phyloP scores from a whole-genome alignment of 2,888 invertebrate genomes.

The Eutolmus rufibarbis region DNA sequence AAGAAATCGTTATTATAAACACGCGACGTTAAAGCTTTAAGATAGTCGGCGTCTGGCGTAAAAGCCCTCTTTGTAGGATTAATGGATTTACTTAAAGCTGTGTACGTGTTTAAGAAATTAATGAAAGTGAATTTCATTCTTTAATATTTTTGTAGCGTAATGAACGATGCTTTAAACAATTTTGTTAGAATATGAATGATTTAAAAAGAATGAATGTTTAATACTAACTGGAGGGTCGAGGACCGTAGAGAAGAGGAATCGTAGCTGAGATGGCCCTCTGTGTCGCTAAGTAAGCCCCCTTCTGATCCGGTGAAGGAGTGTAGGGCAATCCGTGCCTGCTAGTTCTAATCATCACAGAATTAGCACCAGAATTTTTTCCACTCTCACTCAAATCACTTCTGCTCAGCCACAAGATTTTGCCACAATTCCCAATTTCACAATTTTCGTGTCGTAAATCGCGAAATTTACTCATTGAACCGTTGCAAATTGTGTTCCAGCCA shows the following conservation, averaged over 20 bases:
- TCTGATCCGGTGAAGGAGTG: slow-evolving; percentile 57
- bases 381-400: slow-evolving; percentile 50
- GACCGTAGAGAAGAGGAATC: slow-evolving; percentile 78
- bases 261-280: slow-evolving; percentile 62
- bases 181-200: background rate
- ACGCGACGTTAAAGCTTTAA: too few species aligned
- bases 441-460: slow-evolving; percentile 44
- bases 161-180: background rate
- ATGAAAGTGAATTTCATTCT: background rate
- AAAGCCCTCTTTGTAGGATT: too few species aligned
- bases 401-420: slow-evolving; percentile 59
- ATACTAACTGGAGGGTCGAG: slow-evolving; percentile 80
- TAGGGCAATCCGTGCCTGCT: slow-evolving; percentile 58
- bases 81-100: background rate
- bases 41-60: too few species aligned
- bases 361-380: slow-evolving; percentile 36
- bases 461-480: slow-evolving; percentile 41
- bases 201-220: background rate
- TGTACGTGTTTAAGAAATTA: background rate
- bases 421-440: slow-evolving; percentile 60
- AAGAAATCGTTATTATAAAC: too few species aligned
- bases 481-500: slow-evolving; percentile 44
- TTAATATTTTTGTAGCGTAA: background rate
- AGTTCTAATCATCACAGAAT: slow-evolving; percentile 53
- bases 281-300: slow-evolving; percentile 59